A percentile compares a stretch with the other conserved stretches of the same genome.
Conservation (phyloP, 2,797 vertebrate species). For the Gephyroberyx darwinii region DNA sequence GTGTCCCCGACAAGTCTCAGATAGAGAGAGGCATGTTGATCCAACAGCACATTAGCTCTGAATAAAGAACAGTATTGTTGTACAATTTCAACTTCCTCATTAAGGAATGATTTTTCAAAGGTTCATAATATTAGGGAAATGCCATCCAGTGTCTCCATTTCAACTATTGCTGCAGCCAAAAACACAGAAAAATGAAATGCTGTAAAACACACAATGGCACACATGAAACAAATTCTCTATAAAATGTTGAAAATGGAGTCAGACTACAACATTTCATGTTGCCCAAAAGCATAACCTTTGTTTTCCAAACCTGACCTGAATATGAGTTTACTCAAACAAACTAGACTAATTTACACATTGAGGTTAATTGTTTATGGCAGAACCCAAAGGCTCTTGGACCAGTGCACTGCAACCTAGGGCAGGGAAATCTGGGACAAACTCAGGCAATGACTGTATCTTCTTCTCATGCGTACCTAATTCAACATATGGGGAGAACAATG, state of each 20-base stretch:
- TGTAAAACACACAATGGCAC: not conserved
- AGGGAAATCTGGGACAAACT: slow-evolving; percentile 76
- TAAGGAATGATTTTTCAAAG: not conserved
- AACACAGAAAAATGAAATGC: too few species aligned
- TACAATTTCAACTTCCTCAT: slow-evolving; percentile 23
- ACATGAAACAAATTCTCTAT: too few species aligned
- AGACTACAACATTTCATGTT: slow-evolving; percentile 11
- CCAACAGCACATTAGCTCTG: slow-evolving; percentile 36
- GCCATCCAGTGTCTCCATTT: slow-evolving; percentile 6
- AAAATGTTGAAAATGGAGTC: not conserved
- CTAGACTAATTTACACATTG: slow-evolving; percentile 54
- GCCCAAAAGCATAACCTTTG: not conserved
- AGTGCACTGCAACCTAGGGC: slow-evolving; percentile 49
- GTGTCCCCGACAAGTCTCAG: slow-evolving; percentile 45
- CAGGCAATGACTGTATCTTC: slow-evolving; percentile 65
- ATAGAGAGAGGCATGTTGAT: slow-evolving; percentile 32
- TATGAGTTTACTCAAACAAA: slow-evolving; percentile 54
- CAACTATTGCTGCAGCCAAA: not conserved
- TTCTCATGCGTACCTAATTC: slow-evolving; percentile 69
- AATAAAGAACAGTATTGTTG: slow-evolving; percentile 22
- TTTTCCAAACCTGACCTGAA: slow-evolving; percentile 52
- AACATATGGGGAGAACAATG: slow-evolving; percentile 62
- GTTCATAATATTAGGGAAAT: slow-evolving; percentile 15
- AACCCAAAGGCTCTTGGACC: slow-evolving; percentile 61
- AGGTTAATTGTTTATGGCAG: slow-evolving; percentile 66